Evolutionary conservation across 2,797 vertebrate species (phyloP), one percentile per base, ranked within the genome.

Genomic region (Cryptoblepharus egeriae): DNA sequence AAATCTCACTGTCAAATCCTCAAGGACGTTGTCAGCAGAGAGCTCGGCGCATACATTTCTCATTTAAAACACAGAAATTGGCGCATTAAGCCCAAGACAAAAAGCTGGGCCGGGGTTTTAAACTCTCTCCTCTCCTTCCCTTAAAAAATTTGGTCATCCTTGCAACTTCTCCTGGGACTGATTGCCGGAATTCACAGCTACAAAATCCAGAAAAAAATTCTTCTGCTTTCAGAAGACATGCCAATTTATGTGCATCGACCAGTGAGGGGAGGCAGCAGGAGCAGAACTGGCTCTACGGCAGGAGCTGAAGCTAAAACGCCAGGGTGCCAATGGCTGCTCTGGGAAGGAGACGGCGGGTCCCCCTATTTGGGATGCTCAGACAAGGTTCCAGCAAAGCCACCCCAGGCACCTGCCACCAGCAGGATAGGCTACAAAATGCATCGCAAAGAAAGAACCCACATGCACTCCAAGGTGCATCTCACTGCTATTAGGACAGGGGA

Each of bases 1-100:
- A 96, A 97, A 97, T 96, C 95, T 96, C 96, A 96, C 95, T 96
- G 95, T 96, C 96, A 96, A 96, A 96, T 96, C 96, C 96, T 97
- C 96, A 96, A 96, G 96, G 96, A 96, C 95, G 95, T 83, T 96
- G 96, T 95, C 96, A 96, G 95, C 80, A 92, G 93, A 94, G 90
- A 96, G 93, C 95, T 95, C 94, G 95, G 94, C 94, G 95, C 95
- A 94, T 94, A 95, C 94, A 96, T 95, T 95, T 94, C 95, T 96
- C 94, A 95, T 95, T 96, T 95, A 96, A 95, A 95, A 95, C 89
- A 92, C 90, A 67, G 90, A 94, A 93, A 89, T 90, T 90, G 85
- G 89, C 58, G 91, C 90, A 94, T 91, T 91, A 94, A 94, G 91
- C 91, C 88, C 70, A 81, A 93, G 93, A 90, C 92, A 92, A 85